These are phyloP conservation scores for Phasianus colchicus DNA, from an alignment of 2,113 vertebrate genomes.

Conservation along the genomic window DNA sequence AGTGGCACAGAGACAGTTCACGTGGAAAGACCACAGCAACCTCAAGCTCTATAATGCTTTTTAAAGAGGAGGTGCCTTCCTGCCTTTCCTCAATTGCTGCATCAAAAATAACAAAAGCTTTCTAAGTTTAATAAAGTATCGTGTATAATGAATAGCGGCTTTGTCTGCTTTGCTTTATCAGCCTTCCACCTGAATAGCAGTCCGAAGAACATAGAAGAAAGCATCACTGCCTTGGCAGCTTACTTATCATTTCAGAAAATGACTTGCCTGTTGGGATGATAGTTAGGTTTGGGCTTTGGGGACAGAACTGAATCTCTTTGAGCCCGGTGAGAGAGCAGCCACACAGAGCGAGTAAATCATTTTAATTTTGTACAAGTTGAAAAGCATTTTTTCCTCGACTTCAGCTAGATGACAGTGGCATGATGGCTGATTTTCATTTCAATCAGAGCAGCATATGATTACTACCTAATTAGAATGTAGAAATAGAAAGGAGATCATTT, in stretches of 20 bases:
- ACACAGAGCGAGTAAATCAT: constrained; percentile 63
- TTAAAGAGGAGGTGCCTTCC: background rate
- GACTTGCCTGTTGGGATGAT: constrained; percentile 75
- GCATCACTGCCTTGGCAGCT: constrained; percentile 62
- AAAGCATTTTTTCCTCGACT: constrained; percentile 53
- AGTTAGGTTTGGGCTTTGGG: constrained; percentile 66
- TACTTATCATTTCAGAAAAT: constrained; percentile 78
- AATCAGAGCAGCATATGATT: constrained; percentile 66
- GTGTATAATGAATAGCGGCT: constrained; percentile 44
- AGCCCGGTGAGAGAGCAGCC: constrained; percentile 62
- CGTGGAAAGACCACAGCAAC: background rate
- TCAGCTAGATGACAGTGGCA: constrained; percentile 64
- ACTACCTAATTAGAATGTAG: constrained; percentile 63
- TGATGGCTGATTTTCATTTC: constrained; percentile 71
- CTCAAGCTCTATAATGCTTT: background rate
- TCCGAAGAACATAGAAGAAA: constrained; percentile 38
- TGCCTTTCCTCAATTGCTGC: background rate
- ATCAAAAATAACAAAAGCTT: constrained; percentile 27
- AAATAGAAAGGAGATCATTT: constrained; percentile 61
- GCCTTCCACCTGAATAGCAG: constrained; percentile 47
- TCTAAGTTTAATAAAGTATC: constrained; percentile 11
- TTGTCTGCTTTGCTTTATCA: constrained; percentile 68
- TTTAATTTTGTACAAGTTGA: constrained; percentile 70
- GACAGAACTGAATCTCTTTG: constrained; percentile 53
- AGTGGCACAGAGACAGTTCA: fast-evolving